Evolutionary conservation across 2,888 invertebrate species (phyloP).

Genomic region (Ptilodon capucinus): DNA sequence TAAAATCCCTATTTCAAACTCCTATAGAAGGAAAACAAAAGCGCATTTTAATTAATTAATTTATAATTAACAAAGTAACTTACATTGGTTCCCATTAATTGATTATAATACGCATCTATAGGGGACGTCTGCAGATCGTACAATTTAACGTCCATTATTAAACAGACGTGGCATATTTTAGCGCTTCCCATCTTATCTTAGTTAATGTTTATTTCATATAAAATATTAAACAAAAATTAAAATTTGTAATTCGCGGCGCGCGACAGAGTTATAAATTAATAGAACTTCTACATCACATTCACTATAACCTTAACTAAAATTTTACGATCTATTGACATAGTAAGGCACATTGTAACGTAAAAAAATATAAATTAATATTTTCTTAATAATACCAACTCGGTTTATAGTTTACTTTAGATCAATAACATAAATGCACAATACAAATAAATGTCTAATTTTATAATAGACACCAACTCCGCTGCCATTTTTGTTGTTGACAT

Average conservation of each 20-base stretch:
- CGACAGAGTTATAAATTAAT: constrained; percentile 68
- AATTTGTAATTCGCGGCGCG: constrained; percentile 57
- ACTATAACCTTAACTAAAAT: constrained; percentile 4
- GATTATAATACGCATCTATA: constrained; percentile 54
- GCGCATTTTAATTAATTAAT: neutral
- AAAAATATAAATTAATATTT: neutral
- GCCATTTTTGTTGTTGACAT: constrained; percentile 41
- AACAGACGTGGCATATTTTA: constrained; percentile 68
- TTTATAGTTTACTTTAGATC: too few species aligned
- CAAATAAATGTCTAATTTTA: constrained; percentile 56
- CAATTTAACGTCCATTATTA: constrained; percentile 59
- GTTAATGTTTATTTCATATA: constrained; percentile 3
- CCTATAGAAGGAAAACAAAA: neutral
- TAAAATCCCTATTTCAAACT: too few species aligned
- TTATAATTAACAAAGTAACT: constrained; percentile 39
- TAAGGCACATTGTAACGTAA: neutral
- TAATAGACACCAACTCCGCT: constrained; percentile 52
- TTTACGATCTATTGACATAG: neutral
- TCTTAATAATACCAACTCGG: neutral
- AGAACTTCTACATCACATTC: constrained; percentile 51
- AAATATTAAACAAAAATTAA: constrained; percentile 27
- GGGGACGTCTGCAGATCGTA: constrained; percentile 51
- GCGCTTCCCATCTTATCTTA: constrained; percentile 49
- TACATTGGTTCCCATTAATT: constrained; percentile 57
- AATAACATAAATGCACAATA: constrained; percentile 13